These are phyloP conservation scores for Oscheius sp. DNA, from an alignment of 2,888 invertebrate species.

Conservation along the genomic window DNA sequence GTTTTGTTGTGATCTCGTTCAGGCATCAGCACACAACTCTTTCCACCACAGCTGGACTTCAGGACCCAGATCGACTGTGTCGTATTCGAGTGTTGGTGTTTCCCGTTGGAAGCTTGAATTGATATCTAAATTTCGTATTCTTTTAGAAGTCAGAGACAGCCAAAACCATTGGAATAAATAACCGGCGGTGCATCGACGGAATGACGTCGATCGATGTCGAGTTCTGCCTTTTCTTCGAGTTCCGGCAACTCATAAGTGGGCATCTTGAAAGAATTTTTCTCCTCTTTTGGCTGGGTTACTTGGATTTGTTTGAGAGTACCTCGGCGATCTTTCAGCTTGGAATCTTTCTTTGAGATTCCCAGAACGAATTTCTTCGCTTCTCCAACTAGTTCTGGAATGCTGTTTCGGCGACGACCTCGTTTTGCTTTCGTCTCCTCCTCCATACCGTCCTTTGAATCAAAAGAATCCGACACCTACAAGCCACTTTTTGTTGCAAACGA, in stretches of 20 bases:
- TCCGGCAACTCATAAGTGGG: slow-evolving; percentile 55
- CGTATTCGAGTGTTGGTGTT: slow-evolving; percentile 3
- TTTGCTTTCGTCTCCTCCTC: slow-evolving; percentile 25
- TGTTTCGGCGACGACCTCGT: slow-evolving; percentile 42
- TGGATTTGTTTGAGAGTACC: slow-evolving; percentile 61
- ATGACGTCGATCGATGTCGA: slow-evolving; percentile 31
- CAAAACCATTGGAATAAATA: not conserved
- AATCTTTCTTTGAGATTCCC: slow-evolving; percentile 32
- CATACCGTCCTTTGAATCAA: slow-evolving; percentile 13
- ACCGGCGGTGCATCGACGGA: slow-evolving; percentile 26
- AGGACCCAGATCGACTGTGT: slow-evolving; percentile 8
- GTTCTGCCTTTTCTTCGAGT: slow-evolving; percentile 44
- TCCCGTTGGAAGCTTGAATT: slow-evolving; percentile 8
- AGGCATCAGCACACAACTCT: slow-evolving; percentile 1
- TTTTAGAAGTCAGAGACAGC: not conserved
- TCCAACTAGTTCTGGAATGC: slow-evolving; percentile 60
- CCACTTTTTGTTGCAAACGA: not conserved
- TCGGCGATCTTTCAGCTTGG: slow-evolving; percentile 44
- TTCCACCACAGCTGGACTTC: slow-evolving; percentile 20
- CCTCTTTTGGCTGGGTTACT: slow-evolving; percentile 26
- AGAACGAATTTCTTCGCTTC: slow-evolving; percentile 65
- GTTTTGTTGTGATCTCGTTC: not conserved
- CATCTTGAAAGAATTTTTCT: slow-evolving; percentile 30
- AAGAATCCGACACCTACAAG: slow-evolving; percentile 15
- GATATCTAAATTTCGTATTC: not conserved